Conservation (phyloP, 2,797 vertebrate genomes). For the Manis pentadactyla region DNA sequence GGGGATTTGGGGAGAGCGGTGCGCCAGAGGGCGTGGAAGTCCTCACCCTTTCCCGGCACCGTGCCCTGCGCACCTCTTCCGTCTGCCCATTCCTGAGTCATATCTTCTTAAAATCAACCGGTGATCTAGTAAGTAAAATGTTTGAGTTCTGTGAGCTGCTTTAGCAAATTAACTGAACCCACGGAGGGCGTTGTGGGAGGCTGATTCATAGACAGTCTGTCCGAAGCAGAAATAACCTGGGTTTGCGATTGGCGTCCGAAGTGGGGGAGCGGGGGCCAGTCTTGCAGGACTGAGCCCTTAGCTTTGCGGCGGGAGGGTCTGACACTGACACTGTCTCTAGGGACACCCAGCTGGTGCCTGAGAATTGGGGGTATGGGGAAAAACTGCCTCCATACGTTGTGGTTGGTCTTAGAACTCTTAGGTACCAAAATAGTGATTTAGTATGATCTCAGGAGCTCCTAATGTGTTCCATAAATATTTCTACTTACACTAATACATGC, state of each 20-base stretch:
- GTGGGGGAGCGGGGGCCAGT: background rate
- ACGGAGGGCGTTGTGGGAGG: background rate
- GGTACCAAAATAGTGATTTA: background rate
- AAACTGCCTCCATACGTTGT: background rate
- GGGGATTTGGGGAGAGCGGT: background rate
- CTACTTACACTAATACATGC: background rate
- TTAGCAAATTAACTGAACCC: background rate
- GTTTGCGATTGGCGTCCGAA: background rate
- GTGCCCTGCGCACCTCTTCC: background rate
- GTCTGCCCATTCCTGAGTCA: background rate
- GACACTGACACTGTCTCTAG: background rate
- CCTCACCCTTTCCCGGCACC: background rate
- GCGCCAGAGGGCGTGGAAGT: too few relatives aligned
- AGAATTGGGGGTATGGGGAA: background rate
- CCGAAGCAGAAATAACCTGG: background rate
- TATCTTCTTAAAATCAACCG: background rate
- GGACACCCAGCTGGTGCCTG: background rate
- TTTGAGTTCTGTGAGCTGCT: background rate
- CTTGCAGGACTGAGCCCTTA: background rate
- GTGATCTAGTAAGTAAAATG: background rate
- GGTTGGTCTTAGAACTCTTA: background rate
- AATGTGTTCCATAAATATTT: background rate
- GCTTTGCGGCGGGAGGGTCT: background rate
- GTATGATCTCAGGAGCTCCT: background rate
- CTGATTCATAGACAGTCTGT: background rate